These are phyloP conservation scores for Crotalus horridus DNA, from an alignment of 2,113 vertebrate genomes.

Conservation along the genomic window DNA sequence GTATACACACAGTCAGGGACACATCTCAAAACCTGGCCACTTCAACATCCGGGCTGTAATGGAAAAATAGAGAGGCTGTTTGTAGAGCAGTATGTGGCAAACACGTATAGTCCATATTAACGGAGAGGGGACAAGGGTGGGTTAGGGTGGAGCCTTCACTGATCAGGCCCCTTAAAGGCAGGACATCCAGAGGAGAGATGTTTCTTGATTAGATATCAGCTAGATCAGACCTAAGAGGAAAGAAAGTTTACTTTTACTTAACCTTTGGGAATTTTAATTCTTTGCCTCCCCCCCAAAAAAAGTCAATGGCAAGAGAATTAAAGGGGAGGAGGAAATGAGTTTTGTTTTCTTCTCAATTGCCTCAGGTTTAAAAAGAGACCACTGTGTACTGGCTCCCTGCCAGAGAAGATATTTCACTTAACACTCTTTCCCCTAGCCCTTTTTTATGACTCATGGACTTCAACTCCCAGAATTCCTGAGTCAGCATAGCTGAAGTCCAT, in stretches of 20 bases:
- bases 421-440: not conserved
- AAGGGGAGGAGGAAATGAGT: constrained; percentile 35
- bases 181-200: not conserved
- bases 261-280: not conserved
- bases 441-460: too few species aligned
- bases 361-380: not conserved
- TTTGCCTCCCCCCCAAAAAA: not conserved
- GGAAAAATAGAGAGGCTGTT: constrained; percentile 75
- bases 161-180: not conserved
- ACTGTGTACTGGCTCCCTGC: not conserved
- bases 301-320: not conserved
- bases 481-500: too few species aligned
- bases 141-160: constrained; percentile 1
- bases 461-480: too few species aligned
- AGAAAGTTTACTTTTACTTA: constrained; percentile 38
- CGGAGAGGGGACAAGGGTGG: constrained; percentile 32
- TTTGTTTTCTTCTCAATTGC: not conserved
- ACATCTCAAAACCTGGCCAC: constrained; percentile 86
- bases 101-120: not conserved
- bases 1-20: constrained; percentile 69
- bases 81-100: constrained; percentile 35
- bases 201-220: not conserved
- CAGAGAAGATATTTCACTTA: not conserved
- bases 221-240: constrained; percentile 12
- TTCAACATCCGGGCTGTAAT: constrained; percentile 86